These are phyloP conservation scores for Semaprochilodus insignis DNA, from an alignment of 2,797 vertebrate genomes.

Conservation along the genomic window DNA sequence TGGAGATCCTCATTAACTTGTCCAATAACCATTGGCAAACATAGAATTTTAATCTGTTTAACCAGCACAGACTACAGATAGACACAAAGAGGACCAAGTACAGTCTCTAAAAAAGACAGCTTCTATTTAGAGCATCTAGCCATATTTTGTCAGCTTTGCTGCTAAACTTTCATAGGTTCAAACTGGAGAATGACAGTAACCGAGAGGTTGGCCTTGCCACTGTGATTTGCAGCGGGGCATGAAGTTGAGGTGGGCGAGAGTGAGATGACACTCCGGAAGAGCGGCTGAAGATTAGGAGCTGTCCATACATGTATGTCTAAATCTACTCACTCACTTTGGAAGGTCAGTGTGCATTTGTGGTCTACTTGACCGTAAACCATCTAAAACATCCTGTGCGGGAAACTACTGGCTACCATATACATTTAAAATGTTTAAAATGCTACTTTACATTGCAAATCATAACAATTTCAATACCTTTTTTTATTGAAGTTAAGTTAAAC, in stretches of 20 bases:
- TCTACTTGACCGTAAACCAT: constrained; percentile 12
- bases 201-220: constrained; percentile 61
- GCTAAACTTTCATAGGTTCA: constrained; percentile 65
- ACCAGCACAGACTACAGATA: not conserved
- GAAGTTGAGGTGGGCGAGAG: constrained; percentile 66
- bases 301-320: constrained; percentile 29
- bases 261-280: constrained; percentile 60
- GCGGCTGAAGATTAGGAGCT: constrained; percentile 44
- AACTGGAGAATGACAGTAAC: constrained; percentile 38
- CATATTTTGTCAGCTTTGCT: constrained; percentile 68
- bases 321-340: constrained; percentile 19
- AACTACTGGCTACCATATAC: not conserved
- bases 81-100: not conserved
- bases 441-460: not conserved
- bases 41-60: not conserved
- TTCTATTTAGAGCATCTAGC: not conserved
- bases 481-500: too few species aligned
- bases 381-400: not conserved
- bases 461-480: too few species aligned
- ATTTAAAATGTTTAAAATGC: not conserved
- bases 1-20: too few species aligned
- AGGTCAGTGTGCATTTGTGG: constrained; percentile 20
- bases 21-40: too few species aligned
- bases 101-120: not conserved
- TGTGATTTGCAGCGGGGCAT: constrained; percentile 66